Evolutionary conservation across 2,888 invertebrate genomes (phyloP).

Genomic region (Eupithecia subumbrata): DNA sequence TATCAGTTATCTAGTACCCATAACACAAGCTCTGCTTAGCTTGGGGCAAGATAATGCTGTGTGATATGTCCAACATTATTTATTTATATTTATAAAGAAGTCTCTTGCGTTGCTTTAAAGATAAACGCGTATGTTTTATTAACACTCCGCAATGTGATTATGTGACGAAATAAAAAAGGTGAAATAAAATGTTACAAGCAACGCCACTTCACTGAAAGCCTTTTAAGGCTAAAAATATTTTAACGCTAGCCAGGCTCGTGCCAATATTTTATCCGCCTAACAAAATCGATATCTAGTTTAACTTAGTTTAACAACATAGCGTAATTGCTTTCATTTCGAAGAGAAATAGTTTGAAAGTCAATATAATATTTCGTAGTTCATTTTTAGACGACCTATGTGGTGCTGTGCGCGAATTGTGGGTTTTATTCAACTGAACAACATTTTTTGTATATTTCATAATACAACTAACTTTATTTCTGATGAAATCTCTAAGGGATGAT

Average conservation of each 20-base stretch:
- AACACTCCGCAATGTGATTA: background rate
- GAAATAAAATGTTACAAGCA: conserved; percentile 12
- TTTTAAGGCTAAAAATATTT: conserved; percentile 11
- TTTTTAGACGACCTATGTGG: background rate
- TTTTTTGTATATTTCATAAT: too few relatives aligned
- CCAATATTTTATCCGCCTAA: conserved; percentile 11
- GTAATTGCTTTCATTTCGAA: conserved; percentile 1
- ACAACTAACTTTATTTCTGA: too few relatives aligned
- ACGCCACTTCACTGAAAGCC: conserved; percentile 17
- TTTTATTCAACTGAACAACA: background rate
- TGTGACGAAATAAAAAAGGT: background rate
- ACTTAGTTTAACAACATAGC: conserved; percentile 3
- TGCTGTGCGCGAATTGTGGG: background rate
- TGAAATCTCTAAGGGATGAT: too few relatives aligned
- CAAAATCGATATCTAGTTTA: conserved; percentile 16
- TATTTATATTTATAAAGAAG: too few relatives aligned
- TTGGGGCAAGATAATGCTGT: too few relatives aligned
- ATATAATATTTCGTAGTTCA: background rate
- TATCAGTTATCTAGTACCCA: too few relatives aligned
- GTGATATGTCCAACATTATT: too few relatives aligned
- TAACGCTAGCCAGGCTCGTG: background rate
- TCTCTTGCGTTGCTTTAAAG: background rate
- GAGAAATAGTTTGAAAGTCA: background rate
- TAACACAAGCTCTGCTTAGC: too few relatives aligned
- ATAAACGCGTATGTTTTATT: background rate